Evolutionary conservation across 1,140 invertebrate genomes (phyloP).

Genomic region (Chironomus striatipennis): DNA sequence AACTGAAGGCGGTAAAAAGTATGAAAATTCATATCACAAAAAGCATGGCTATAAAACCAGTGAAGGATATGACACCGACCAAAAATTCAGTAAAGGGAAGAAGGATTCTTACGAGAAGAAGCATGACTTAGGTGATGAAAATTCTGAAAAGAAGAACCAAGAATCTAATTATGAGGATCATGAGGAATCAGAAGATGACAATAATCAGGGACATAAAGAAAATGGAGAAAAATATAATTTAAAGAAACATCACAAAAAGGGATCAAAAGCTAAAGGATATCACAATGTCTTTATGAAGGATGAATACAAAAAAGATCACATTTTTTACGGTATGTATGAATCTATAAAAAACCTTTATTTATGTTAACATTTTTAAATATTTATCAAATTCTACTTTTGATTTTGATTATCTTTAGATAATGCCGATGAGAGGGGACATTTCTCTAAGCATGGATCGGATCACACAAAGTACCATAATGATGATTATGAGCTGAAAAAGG

Average conservation of each 20-base stretch:
- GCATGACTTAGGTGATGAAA: background rate
- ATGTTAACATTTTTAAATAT: background rate
- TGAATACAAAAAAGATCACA: conserved; percentile 63
- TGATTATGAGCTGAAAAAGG: background rate
- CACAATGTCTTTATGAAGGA: conserved; percentile 65
- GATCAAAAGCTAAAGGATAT: conserved; percentile 57
- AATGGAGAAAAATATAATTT: conserved; percentile 23
- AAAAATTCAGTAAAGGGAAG: conserved; percentile 19
- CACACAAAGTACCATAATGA: background rate
- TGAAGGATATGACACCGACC: conserved; percentile 6
- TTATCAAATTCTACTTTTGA: background rate
- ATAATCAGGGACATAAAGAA: background rate
- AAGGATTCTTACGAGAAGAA: conserved; percentile 24
- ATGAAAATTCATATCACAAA: background rate
- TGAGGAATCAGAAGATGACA: background rate
- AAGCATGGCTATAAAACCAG: background rate
- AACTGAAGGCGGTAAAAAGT: background rate
- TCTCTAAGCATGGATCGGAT: background rate
- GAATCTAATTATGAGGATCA: conserved; percentile 5
- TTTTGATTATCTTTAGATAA: background rate
- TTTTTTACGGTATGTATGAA: conserved; percentile 64
- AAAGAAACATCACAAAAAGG: conserved; percentile 47
- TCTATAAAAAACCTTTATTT: conserved; percentile 34
- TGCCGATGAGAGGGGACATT: background rate
- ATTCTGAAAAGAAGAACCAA: conserved; percentile 18